These are phyloP conservation scores for Colletes latitarsis DNA, from an alignment of 1,140 invertebrate species.

Conservation along the genomic window DNA sequence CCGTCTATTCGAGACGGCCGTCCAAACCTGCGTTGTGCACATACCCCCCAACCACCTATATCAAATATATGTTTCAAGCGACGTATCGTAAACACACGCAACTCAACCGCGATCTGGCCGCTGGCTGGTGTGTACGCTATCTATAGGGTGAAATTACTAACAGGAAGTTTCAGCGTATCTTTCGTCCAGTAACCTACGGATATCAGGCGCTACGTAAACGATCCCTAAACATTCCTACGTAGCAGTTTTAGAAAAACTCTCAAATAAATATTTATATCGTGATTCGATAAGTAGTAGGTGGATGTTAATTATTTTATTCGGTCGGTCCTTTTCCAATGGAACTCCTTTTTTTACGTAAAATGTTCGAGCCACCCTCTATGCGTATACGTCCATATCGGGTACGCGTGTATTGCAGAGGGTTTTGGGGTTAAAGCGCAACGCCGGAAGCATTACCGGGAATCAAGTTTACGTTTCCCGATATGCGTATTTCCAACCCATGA, in stretches of 20 bases:
- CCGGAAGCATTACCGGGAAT: conserved; percentile 49
- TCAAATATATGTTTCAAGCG: conserved; percentile 23
- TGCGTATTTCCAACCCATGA: conserved; percentile 45
- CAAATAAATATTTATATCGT: too few relatives aligned
- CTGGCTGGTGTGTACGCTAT: neutral
- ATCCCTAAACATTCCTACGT: neutral
- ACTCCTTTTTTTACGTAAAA: neutral
- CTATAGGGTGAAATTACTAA: neutral
- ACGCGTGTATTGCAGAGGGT: neutral
- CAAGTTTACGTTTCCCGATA: conserved; percentile 52
- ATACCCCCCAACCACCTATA: neutral
- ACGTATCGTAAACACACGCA: conserved; percentile 33
- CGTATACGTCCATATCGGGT: conserved; percentile 11
- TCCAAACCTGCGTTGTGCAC: neutral
- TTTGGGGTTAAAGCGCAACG: conserved; percentile 22
- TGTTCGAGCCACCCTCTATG: too few relatives aligned
- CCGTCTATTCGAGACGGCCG: neutral
- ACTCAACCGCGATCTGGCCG: conserved; percentile 24
- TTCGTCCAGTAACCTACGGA: too few relatives aligned
- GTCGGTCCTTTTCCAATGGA: neutral
- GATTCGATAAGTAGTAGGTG: neutral
- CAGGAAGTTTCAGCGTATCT: neutral
- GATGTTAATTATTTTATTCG: neutral
- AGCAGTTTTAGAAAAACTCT: too few relatives aligned
- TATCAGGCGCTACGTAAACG: too few relatives aligned